Base-by-base conservation (phyloP, 2,113 vertebrate species). In the Odobenus rosmarus region DNA sequence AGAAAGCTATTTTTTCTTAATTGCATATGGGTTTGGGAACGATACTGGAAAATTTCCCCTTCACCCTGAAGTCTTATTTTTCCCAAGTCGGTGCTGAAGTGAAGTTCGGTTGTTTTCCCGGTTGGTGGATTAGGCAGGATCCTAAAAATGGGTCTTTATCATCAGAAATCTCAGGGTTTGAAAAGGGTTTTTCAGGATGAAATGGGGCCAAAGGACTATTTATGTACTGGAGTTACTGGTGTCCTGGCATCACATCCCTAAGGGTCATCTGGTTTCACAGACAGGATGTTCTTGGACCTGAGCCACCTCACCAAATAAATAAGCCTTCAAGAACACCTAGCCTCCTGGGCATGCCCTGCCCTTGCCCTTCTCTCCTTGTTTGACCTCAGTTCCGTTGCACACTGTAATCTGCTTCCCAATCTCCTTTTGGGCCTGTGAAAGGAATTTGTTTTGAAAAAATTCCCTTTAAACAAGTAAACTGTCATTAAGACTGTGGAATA, bases 391-490 rank as follows among this genome's bases (percentile, higher is more conserved):
- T 88, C 67, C 36, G 42, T 42, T 62, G 19, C 1, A 90, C 18
- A 21, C 19, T 69, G 1, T 74, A 28, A 71, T 61, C 42, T 85
- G 16, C 0, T 88, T 91, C 19, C 46, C 53, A 82, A 10, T 67
- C 31, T 91, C 21, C 53, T 31, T 93, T 93, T 69, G 46, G 85
- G 24, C 26, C 31, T 53, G 46, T 74, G 42, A 95, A 94, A 83
- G 4, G 8, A 91, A 95, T 79, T 72, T 95, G 18, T 59, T 79
- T 59, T 28, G 57, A 77, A 93, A 93, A 95, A 95, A 62, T 9
- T 88, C 33, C 23, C 49, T 55, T 64, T 79, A 57, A 77, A 81
- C 36, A 77, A 81, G 46, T 24, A 64, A 80, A 51, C 11, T 53
- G 82, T 72, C 88, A 82, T 71, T 55, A 83, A 93, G 49, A 74